Evolutionary conservation across 1,140 invertebrate genomes (phyloP).

Genomic region (Dinoponera quadriceps): DNA sequence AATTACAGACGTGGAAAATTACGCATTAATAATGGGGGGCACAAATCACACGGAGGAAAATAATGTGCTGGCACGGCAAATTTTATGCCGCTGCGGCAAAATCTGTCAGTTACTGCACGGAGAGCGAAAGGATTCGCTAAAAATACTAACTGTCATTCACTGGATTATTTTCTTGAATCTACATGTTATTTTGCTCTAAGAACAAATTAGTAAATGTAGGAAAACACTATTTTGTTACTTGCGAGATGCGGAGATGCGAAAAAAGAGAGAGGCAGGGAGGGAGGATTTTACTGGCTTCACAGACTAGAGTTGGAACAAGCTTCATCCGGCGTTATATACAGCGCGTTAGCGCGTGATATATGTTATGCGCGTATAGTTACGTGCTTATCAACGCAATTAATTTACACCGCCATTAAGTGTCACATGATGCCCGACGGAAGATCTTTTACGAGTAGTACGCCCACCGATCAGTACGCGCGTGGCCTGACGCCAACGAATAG

Average conservation of each 20-base stretch:
- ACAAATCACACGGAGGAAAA: too few relatives aligned
- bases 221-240: too few relatives aligned
- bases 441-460: constrained; percentile 31
- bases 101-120: too few relatives aligned
- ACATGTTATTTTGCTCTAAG: too few relatives aligned
- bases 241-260: not conserved
- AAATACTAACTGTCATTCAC: too few relatives aligned
- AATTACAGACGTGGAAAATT: not conserved
- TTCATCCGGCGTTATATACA: constrained; percentile 13
- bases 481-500: constrained; percentile 1
- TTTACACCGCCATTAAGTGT: constrained; percentile 37
- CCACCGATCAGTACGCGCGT: constrained; percentile 34
- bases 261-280: not conserved
- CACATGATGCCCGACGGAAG: constrained; percentile 17
- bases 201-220: too few relatives aligned
- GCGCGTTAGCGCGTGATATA: not conserved
- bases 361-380: constrained; percentile 11
- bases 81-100: too few relatives aligned
- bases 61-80: too few relatives aligned
- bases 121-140: too few relatives aligned
- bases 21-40: not conserved
- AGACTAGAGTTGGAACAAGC: not conserved
- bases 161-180: too few relatives aligned
- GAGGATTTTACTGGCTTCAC: not conserved
- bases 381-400: constrained; percentile 54